phyloP scores from a whole-genome alignment of 2,797 vertebrate species.

The Pteronotus mesoamericanus region DNA sequence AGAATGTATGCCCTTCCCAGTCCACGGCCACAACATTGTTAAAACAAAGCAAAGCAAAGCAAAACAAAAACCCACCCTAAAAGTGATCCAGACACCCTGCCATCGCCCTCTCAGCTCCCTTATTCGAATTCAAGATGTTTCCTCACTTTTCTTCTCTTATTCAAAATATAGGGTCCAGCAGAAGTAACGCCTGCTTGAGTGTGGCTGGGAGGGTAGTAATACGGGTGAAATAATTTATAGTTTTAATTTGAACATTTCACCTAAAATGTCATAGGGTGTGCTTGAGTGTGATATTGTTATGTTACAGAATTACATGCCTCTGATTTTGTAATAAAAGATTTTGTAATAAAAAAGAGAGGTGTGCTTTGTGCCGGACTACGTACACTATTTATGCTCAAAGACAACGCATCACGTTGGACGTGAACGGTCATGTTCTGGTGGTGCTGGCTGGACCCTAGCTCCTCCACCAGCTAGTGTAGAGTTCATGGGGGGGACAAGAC shows the following conservation, averaged over 20 bases:
- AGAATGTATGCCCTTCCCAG: constrained; percentile 66
- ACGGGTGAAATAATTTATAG: too few species aligned
- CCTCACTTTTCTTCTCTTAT: constrained; percentile 21
- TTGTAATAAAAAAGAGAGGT: too few species aligned
- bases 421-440: not conserved
- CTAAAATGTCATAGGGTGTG: too few species aligned
- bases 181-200: too few species aligned
- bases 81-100: constrained; percentile 5
- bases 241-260: too few species aligned
- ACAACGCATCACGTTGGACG: not conserved
- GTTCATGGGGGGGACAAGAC: not conserved
- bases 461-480: not conserved
- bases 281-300: too few species aligned
- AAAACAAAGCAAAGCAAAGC: constrained; percentile 63
- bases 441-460: not conserved
- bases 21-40: constrained; percentile 51
- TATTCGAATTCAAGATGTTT: constrained; percentile 35
- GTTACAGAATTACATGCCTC: too few species aligned
- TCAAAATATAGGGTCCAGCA: not conserved
- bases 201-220: too few species aligned
- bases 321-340: too few species aligned
- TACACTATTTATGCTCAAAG: constrained; percentile 19
- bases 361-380: too few species aligned
- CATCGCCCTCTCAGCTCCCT: not conserved
- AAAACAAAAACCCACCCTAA: constrained; percentile 60